These are phyloP conservation scores for Sturmia bella DNA, from an alignment of 2,888 invertebrate genomes.

Conservation along the genomic window DNA sequence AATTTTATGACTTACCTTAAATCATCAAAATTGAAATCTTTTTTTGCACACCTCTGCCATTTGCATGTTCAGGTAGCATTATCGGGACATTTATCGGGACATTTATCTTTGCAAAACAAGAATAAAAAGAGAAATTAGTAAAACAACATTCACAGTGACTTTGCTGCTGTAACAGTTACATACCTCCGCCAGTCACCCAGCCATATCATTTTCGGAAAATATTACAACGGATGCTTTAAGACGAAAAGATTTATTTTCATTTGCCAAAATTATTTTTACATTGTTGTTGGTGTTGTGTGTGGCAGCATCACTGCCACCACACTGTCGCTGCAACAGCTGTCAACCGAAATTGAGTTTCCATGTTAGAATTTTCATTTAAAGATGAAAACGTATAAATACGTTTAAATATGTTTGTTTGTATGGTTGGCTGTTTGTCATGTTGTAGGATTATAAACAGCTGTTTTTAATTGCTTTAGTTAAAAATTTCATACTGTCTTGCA, in stretches of 20 bases:
- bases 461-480: conserved; percentile 70
- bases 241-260: conserved; percentile 27
- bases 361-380: conserved; percentile 63
- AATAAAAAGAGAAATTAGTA: conserved; percentile 50
- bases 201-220: too few species aligned
- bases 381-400: conserved; percentile 49
- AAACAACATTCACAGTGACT: conserved; percentile 28
- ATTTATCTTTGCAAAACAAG: conserved; percentile 17
- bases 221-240: not conserved
- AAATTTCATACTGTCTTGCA: conserved; percentile 33
- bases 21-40: too few species aligned
- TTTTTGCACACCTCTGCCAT: not conserved
- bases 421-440: conserved; percentile 40
- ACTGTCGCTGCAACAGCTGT: conserved; percentile 63
- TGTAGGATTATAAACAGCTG: conserved; percentile 70
- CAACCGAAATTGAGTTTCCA: conserved; percentile 68
- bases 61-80: too few species aligned
- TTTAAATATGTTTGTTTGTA: conserved; percentile 5
- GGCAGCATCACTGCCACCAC: not conserved
- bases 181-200: not conserved
- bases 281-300: not conserved
- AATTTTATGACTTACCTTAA: too few species aligned
- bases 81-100: conserved; percentile 56
- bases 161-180: conserved; percentile 18
- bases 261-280: not conserved